Evolutionary conservation across 2,113 vertebrate genomes (phyloP).

Genomic region (Mastomys coucha): DNA sequence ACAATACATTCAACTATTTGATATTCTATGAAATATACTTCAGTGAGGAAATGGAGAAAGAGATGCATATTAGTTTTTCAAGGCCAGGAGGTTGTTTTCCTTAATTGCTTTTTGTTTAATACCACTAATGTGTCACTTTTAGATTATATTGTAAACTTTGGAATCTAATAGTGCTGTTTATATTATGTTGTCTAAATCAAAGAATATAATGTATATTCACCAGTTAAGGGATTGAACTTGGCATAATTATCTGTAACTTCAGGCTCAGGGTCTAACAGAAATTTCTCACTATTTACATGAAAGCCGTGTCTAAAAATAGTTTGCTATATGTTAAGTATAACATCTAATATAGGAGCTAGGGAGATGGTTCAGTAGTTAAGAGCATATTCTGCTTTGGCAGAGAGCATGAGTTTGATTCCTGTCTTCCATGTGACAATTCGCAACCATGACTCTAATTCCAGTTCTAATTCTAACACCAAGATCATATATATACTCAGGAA

Average conservation of each 20-base stretch:
- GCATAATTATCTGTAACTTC: constrained; percentile 72
- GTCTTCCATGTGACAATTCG: background rate
- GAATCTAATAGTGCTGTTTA: constrained; percentile 76
- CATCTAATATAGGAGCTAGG: background rate
- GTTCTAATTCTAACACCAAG: background rate
- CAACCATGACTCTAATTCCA: background rate
- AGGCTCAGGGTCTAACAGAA: background rate
- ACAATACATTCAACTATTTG: constrained; percentile 57
- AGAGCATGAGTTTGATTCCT: background rate
- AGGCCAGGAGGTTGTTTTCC: constrained; percentile 63
- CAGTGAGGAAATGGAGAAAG: constrained; percentile 30
- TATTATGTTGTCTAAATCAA: constrained; percentile 74
- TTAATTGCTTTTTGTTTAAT: constrained; percentile 69
- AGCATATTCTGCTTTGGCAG: background rate
- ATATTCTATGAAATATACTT: constrained; percentile 68
- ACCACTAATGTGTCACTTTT: constrained; percentile 72
- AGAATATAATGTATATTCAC: constrained; percentile 78
- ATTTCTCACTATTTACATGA: background rate
- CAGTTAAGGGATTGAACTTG: constrained; percentile 80
- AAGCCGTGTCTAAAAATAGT: constrained; percentile 42
- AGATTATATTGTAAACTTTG: constrained; percentile 77
- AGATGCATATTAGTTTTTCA: background rate
- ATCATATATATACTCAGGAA: background rate
- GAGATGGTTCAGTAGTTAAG: background rate
- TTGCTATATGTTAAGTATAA: background rate